Evolutionary conservation across 1,140 invertebrate genomes (phyloP).

Genomic region (Leptinotarsa lineolata): DNA sequence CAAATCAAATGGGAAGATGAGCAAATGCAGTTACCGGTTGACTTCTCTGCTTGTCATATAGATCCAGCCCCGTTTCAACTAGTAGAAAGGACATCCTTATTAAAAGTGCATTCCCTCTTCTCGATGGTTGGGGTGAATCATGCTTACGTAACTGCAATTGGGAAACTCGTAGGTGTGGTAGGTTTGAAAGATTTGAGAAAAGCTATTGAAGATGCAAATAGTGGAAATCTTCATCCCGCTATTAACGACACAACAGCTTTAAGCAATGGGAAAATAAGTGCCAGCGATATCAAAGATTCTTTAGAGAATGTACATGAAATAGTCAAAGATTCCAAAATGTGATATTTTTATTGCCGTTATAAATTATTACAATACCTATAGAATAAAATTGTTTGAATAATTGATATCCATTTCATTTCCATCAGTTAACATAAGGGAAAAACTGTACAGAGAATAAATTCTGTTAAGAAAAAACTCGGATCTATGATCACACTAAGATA

Average conservation of each 20-base stretch:
- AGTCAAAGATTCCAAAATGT: conserved; percentile 22
- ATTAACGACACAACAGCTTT: conserved; percentile 1
- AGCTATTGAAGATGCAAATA: conserved; percentile 86
- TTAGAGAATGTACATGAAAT: conserved; percentile 24
- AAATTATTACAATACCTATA: too few species aligned
- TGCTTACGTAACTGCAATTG: conserved; percentile 97
- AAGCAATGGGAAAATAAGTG: conserved; percentile 34
- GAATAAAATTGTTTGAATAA: too few species aligned
- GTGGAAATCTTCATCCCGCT: conserved; percentile 43
- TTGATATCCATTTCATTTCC: too few species aligned
- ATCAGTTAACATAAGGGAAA: too few species aligned
- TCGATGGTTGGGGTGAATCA: conserved; percentile 96
- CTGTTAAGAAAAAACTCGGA: too few species aligned
- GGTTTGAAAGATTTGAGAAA: conserved; percentile 92
- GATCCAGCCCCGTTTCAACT: conserved; percentile 99
- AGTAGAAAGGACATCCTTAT: conserved; percentile 91
- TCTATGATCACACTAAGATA: too few species aligned
- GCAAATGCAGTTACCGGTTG: conserved; percentile 82
- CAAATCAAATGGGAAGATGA: conserved; percentile 90
- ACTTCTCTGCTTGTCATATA: conserved; percentile 88
- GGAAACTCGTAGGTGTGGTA: conserved; percentile 90
- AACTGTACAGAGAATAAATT: too few species aligned
- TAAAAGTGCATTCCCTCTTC: conserved; percentile 94
- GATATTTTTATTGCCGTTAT: background rate
- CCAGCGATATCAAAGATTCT: conserved; percentile 35